Base-by-base conservation (phyloP, 2,888 invertebrate genomes). In the Balanococcus diminutus region DNA sequence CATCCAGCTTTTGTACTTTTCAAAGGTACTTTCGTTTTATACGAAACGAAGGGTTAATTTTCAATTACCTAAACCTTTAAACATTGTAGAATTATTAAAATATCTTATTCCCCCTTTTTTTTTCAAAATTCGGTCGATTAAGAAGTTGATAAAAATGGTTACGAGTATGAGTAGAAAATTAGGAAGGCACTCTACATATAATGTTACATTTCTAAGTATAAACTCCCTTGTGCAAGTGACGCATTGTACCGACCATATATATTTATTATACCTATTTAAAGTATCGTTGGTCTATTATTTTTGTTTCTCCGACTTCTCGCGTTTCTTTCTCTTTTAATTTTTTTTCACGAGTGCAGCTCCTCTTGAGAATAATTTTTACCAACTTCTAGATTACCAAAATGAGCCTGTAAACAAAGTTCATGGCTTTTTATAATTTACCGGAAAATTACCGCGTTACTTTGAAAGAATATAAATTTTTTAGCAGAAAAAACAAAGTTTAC, bases 341-440 rank as follows among this genome's bases (percentile, higher is more conserved):
- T 79, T 79, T 36, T 28, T 31, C 32, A n/a, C 25, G 36, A 79
- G 16, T 67, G 28, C 19, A 28, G 67, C 28, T 67, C 3, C 75
- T 79, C 75, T 8, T 19, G 75, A 79, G 75, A 79, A 79, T 79
- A 79, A 79, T 79, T 79, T 79, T 79, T 79, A 79, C 32, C 75
- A 79, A 79, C 36, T 79, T 79, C 36, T 79, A 36, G 75, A 79
- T 79, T 79, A 79, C 36, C 19, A 79, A 36, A 79, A 79, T 28
- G 67, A 67, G 67, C 67, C 67, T 28, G 67, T 28, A 67, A 67
- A 67, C 67, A 67, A 67, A 67, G 67, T 67, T 67, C 67, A 67
- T 16, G 31, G 67, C 28, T 67, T 67, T 67, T 67, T 67, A 67
- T 67, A 67, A 28, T 67, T 67, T 67, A 67, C 28, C 28, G 67